Base-by-base conservation (phyloP, 92 coral and sea anemone species). In the Heliopora coerulea region DNA sequence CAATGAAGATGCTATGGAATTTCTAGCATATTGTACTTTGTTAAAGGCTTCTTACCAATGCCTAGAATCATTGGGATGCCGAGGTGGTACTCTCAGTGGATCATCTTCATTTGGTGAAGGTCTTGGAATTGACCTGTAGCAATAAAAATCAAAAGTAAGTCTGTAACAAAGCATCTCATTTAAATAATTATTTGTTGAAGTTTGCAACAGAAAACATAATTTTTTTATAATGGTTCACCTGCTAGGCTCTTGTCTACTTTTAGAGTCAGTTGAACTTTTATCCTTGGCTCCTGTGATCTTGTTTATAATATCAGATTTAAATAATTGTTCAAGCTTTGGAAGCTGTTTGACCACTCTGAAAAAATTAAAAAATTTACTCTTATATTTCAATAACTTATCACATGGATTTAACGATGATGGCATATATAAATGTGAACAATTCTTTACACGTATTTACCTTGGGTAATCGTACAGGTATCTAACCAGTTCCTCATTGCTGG, bases 51-150 rank as follows among this genome's bases (percentile, higher is more conserved):
- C 42, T 52, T 83, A 90, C 96, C 96, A 86, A 41, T 85, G 62
- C 32, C 77, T 30, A 31, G 77, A 70, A 20, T 27, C 27, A 26
- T 24, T 84, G 2, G 97, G 97, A 75, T 86, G 75, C 62, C 96
- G 73, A 56, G 99, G 99, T 12, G 85, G 91, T 25, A 86, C 80
- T 59, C 91, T 84, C 18, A 88, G 82, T 12, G 96, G 96, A 62
- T 93, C 98, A 56, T 82, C 89, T 20, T 83, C 85, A 15, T 8
- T 6, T 46, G n/a, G 42, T 37, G 42, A 37, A 37, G 42, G 52
- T 46, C 52, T 46, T 46, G 52, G 52, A 46, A 46, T 46, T 4
- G 42, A 37, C 42, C 42, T 37, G 11, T n/a, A n/a, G n/a, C n/a
- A n/a, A n/a, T n/a, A n/a, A n/a, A n/a, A n/a, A n/a, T n/a, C n/a